Conservation (phyloP, 2,888 invertebrate genomes). For the Boloria euphrosyne region DNA sequence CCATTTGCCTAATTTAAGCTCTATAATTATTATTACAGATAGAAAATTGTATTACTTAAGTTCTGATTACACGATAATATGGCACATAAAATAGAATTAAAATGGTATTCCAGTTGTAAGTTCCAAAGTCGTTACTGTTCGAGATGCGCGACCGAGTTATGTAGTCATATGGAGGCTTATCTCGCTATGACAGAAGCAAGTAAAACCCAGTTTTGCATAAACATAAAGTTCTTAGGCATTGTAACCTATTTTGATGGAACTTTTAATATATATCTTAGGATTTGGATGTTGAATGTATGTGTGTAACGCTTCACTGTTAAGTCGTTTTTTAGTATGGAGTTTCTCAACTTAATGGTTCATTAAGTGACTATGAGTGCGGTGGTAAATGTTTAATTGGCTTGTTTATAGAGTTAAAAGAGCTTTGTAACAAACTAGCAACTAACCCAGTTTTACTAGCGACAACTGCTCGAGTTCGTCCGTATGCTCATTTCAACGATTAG, state of each 20-base stretch:
- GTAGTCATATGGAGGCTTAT: slow-evolving; percentile 26
- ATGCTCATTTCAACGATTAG: no score
- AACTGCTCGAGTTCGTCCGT: no score
- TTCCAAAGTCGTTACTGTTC: slow-evolving; percentile 25
- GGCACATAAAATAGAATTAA: slow-evolving; percentile 13
- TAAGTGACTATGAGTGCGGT: no score
- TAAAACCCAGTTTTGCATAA: slow-evolving; percentile 26
- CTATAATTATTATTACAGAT: no score
- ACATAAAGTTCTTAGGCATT: slow-evolving; percentile 16
- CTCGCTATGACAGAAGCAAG: slow-evolving; percentile 26
- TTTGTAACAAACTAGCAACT: no score
- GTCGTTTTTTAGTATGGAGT: no score
- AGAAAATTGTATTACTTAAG: neutral
- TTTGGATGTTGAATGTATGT: neutral
- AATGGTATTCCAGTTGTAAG: slow-evolving; percentile 6
- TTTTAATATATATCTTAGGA: slow-evolving; percentile 8
- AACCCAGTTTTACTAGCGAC: no score
- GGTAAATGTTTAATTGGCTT: slow-evolving; percentile 9
- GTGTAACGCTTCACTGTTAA: no score
- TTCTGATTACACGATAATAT: neutral
- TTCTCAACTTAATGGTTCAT: no score
- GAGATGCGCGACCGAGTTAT: slow-evolving; percentile 18
- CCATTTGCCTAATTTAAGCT: no score
- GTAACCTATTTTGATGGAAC: slow-evolving; percentile 24
- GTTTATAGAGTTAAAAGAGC: no score